Evolutionary conservation across 2,797 vertebrate genomes (phyloP), one percentile per base, ranked within the genome.

Genomic region (Microcaecilia unicolor): DNA sequence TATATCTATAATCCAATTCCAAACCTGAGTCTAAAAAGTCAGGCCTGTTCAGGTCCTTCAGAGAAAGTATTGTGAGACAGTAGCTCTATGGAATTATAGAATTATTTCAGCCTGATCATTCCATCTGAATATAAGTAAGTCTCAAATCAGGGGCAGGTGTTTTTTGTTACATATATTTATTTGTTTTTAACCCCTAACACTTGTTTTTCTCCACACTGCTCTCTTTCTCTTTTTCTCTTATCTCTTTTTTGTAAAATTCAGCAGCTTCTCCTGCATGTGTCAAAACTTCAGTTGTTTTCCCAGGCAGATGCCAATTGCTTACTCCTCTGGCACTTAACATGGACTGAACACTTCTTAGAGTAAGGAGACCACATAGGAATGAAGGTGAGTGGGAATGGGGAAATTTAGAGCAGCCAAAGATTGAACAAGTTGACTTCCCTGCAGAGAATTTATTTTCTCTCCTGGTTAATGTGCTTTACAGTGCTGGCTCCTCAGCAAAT

Each of bases 391-490:
- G n/a, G n/a, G n/a, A n/a, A n/a, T n/a, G n/a, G 39, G 19, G 22
- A 26, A 33, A 35, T 1, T 31, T 26, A 31, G 39, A 50, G 55
- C 44, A 65, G 9, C 5, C 17, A 9, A 31, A 7, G 22, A 19
- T 57, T 53, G 23, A 44, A 64, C 14, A n/a, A n/a, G n/a, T n/a
- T n/a, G 46, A 4, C 38, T 40, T 52, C 24, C 23, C 25, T 45
- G 40, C 16, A n/a, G 25, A 14, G 39, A 38, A 41, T 41, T 59
- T 39, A 40, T 27, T n/a, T n/a, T n/a, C n/a, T n/a, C n/a, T n/a
- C n/a, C n/a, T n/a, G n/a, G n/a, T n/a, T n/a, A n/a, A n/a, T n/a
- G n/a, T n/a, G n/a, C n/a, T n/a, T n/a, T n/a, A n/a, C n/a, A n/a
- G n/a, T n/a, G n/a, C n/a, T n/a, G n/a, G n/a, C n/a, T n/a, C n/a